Base-by-base conservation (phyloP, 2,888 invertebrate species). In the Lymantria dispar region DNA sequence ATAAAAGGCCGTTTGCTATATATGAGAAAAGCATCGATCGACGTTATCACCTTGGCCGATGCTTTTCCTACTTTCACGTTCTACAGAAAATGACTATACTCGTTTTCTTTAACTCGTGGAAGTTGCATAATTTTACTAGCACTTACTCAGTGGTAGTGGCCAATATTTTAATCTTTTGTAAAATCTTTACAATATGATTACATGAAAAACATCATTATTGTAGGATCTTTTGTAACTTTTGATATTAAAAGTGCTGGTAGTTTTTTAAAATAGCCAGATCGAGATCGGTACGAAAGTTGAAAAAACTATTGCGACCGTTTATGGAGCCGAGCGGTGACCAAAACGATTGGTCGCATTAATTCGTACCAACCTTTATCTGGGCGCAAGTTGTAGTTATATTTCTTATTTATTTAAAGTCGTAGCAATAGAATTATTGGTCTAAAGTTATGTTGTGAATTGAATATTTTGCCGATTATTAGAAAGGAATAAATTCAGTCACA, bases 381-480 rank as follows among this genome's bases (percentile, higher is more conserved):
- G 76, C 77, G 78, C 84, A 86, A 83, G 83, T 90, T 87, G 80
- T 88, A 90, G 90, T 87, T 86, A 84, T 87, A 86, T 80, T 79
- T 76, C 80, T 88, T 88, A 90, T 90, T 91, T 91, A 90, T 90
- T 91, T 87, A 85, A 87, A 84, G 78, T 87, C 82, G 77, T 90
- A 88, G 85, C 78, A 83, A 82, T 86, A 83, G 76, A 68, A 66
- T 58, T 62, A 68, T 73, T 72, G 65, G 62, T 68, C 76, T 68
- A 74, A 77, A 76, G 74, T 77, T 78, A 76, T 75, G 74, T 76
- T 76, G 75, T 73, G 68, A 69, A 71, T 78, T 74, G 74, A 73
- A 72, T 56, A 66, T 71, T 71, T 69, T 65, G 69, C 58, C 68
- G 60, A 14, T 71, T 76, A 69, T 61, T 64, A 69, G 70, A 72